phyloP scores from a whole-genome alignment of 2,888 invertebrate genomes.

The Stratiomys singularior region DNA sequence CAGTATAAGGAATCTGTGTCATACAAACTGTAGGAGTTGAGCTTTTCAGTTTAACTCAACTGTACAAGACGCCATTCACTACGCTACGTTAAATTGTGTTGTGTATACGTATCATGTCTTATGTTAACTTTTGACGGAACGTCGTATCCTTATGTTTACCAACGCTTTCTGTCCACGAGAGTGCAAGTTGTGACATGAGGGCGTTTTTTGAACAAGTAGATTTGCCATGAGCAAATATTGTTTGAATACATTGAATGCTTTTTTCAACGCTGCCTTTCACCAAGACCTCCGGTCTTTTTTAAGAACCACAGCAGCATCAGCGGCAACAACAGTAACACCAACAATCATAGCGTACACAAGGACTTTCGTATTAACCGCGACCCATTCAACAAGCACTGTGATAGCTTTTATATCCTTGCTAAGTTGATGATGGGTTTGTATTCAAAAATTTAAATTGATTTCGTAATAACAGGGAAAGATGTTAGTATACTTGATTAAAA shows the following conservation, averaged over 20 bases:
- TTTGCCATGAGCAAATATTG: conserved; percentile 1
- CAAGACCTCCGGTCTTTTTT: background rate
- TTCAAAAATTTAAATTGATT: conserved; percentile 25
- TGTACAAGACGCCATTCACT: background rate
- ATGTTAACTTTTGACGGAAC: too few relatives aligned
- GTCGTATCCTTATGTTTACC: too few relatives aligned
- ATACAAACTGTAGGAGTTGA: background rate
- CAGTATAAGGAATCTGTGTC: background rate
- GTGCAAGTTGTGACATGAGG: too few relatives aligned
- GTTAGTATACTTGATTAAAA: conserved; percentile 1
- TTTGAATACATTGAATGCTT: background rate
- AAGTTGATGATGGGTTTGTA: background rate
- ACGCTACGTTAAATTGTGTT: background rate
- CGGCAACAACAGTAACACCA: too few relatives aligned
- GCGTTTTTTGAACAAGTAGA: too few relatives aligned
- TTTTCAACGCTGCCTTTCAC: background rate
- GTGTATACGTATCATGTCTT: background rate
- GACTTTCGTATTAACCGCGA: background rate
- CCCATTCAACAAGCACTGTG: background rate
- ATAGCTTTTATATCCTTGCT: background rate
- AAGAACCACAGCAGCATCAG: background rate
- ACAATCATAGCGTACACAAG: too few relatives aligned
- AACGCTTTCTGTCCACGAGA: too few relatives aligned
- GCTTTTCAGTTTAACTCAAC: background rate
- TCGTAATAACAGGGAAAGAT: background rate